Percentiles rank a stretch among this genome's conserved stretches.
phyloP scores from a whole-genome alignment of 2,888 invertebrate species.

The Chymomyza fuscimana region DNA sequence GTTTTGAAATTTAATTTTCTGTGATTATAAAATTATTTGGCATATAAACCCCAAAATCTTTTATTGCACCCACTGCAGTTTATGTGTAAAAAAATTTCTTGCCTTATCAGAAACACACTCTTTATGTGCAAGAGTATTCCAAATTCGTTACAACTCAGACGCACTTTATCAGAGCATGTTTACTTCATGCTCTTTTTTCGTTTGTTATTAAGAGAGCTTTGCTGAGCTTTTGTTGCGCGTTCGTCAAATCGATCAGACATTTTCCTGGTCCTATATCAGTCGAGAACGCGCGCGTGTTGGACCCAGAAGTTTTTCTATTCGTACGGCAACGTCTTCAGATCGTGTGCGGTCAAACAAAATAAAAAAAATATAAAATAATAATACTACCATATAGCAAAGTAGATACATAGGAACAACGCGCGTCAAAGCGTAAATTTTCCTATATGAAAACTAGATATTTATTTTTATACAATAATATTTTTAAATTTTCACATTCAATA shows the following conservation, averaged over 20 bases:
- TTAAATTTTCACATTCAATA: slow-evolving; percentile 13
- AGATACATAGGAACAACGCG: slow-evolving; percentile 34
- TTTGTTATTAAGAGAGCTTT: slow-evolving; percentile 1
- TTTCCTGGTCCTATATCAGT: slow-evolving; percentile 57
- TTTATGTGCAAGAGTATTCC: no score
- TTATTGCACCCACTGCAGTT: no score
- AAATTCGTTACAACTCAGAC: no score
- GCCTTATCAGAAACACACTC: no score
- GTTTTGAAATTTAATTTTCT: no score
- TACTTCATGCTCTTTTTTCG: background rate
- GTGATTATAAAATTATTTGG: no score
- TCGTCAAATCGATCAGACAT: slow-evolving; percentile 20
- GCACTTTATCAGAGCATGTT: background rate
- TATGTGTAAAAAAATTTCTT: no score
- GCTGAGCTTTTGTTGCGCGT: slow-evolving; percentile 2
- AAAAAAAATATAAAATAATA: slow-evolving; percentile 5
- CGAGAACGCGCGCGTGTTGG: slow-evolving; percentile 42
- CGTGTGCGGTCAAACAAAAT: background rate
- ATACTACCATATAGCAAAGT: slow-evolving; percentile 2
- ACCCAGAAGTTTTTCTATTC: slow-evolving; percentile 17
- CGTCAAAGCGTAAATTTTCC: slow-evolving; percentile 16
- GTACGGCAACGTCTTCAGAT: slow-evolving; percentile 37
- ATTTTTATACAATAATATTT: slow-evolving; percentile 47
- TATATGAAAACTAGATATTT: slow-evolving; percentile 40
- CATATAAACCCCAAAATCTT: no score